Conservation (phyloP, 1,140 invertebrate species). For the Dreissena polymorpha region DNA sequence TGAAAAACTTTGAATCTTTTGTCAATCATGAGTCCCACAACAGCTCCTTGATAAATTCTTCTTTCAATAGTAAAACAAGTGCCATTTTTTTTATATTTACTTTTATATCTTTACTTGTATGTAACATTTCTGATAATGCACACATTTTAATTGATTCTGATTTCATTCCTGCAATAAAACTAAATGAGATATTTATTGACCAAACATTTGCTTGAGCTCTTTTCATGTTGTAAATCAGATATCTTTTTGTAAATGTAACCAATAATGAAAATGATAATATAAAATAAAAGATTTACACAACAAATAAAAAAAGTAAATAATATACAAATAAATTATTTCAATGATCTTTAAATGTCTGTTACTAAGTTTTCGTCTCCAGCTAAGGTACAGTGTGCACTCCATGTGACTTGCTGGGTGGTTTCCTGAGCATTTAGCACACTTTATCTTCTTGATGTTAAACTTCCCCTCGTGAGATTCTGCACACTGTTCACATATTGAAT, state of each 20-base stretch:
- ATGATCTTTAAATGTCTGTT: not conserved
- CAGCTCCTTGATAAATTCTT: not conserved
- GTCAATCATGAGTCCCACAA: not conserved
- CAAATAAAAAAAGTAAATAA: too few relatives aligned
- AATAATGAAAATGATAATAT: too few relatives aligned
- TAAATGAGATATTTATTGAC: too few relatives aligned
- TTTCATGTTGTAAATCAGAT: not conserved
- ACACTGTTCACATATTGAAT: constrained; percentile 1
- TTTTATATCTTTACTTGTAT: not conserved
- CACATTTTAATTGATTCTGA: not conserved
- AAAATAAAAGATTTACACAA: too few relatives aligned
- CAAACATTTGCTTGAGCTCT: constrained; percentile 1
- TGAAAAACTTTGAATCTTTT: constrained; percentile 19
- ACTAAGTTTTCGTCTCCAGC: not conserved
- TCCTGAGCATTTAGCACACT: too few relatives aligned
- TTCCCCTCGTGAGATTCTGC: too few relatives aligned
- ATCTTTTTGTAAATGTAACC: too few relatives aligned
- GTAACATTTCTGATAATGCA: constrained; percentile 18
- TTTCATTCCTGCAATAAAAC: constrained; percentile 1
- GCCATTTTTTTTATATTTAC: not conserved
- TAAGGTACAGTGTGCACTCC: not conserved
- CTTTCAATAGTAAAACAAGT: too few relatives aligned
- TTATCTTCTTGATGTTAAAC: not conserved
- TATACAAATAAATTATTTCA: not conserved
- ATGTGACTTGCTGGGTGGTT: not conserved